A percentile compares a stretch with the other conserved stretches of the same genome.
Conservation (phyloP, 2,888 invertebrate species). For the Meiosimyza platycephala region DNA sequence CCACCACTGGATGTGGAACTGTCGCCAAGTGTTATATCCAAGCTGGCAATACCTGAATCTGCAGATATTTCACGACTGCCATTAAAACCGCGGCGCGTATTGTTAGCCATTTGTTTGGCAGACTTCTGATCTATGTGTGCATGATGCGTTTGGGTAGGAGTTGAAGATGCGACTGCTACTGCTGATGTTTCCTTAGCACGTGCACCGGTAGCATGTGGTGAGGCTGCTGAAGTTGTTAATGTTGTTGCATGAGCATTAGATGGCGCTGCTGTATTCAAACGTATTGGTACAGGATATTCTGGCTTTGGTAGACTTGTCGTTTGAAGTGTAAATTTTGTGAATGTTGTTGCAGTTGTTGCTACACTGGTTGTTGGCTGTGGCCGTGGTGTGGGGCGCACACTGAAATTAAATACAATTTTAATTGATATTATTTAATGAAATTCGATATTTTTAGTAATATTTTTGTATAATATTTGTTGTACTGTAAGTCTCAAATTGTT, state of each 20-base stretch:
- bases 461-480: no score
- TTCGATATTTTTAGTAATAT: no score
- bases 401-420: conserved; percentile 47
- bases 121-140: conserved; percentile 75
- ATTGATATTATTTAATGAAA: neutral
- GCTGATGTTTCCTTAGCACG: conserved; percentile 51
- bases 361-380: conserved; percentile 38
- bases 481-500: no score
- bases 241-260: conserved; percentile 54
- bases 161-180: conserved; percentile 47
- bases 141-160: conserved; percentile 46
- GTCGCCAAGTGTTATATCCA: conserved; percentile 58
- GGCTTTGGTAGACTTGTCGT: conserved; percentile 81
- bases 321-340: conserved; percentile 74
- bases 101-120: conserved; percentile 80
- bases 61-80: conserved; percentile 67
- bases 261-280: conserved; percentile 58
- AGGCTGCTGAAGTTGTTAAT: conserved; percentile 36
- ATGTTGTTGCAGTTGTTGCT: conserved; percentile 63
- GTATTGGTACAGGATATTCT: conserved; percentile 73
- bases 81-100: conserved; percentile 69
- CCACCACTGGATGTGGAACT: conserved; percentile 52
- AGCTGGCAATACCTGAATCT: conserved; percentile 66
- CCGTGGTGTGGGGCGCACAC: conserved; percentile 63
- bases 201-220: conserved; percentile 41